These are phyloP conservation scores for Amazona vittata DNA, from an alignment of 2,113 vertebrate species.

Conservation along the genomic window DNA sequence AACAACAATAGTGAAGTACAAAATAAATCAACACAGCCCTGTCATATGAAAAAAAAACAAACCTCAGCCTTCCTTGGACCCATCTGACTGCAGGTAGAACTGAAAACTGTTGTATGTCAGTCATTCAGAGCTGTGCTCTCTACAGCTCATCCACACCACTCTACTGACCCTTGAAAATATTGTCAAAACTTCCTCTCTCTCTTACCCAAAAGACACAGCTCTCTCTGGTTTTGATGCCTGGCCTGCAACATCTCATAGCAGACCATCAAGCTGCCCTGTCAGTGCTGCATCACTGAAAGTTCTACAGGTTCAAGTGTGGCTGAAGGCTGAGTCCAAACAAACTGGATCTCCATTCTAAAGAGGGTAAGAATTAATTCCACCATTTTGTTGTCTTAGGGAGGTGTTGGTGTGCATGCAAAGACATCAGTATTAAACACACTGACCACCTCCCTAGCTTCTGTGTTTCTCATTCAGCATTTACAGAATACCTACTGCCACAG, in stretches of 20 bases:
- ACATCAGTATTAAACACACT: neutral
- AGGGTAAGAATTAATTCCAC: neutral
- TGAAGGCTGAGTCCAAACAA: neutral
- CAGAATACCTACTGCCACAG: neutral
- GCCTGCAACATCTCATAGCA: neutral
- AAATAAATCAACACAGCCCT: neutral
- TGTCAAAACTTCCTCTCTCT: neutral
- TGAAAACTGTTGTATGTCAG: neutral
- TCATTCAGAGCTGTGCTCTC: neutral
- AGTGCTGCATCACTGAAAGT: neutral
- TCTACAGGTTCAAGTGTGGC: neutral
- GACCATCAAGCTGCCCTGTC: neutral
- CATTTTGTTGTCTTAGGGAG: neutral
- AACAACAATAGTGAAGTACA: neutral
- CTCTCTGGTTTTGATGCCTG: neutral
- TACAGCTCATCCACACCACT: neutral
- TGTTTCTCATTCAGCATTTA: neutral
- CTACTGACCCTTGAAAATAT: neutral
- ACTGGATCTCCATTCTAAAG: neutral
- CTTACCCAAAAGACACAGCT: neutral
- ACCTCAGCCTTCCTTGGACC: neutral
- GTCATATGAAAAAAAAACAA: accelerated
- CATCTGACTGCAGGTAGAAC: neutral
- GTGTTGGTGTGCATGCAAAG: neutral
- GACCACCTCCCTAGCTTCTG: neutral